Evolutionary conservation across 2,888 invertebrate genomes (phyloP).

Genomic region (Poecilus cupreus): DNA sequence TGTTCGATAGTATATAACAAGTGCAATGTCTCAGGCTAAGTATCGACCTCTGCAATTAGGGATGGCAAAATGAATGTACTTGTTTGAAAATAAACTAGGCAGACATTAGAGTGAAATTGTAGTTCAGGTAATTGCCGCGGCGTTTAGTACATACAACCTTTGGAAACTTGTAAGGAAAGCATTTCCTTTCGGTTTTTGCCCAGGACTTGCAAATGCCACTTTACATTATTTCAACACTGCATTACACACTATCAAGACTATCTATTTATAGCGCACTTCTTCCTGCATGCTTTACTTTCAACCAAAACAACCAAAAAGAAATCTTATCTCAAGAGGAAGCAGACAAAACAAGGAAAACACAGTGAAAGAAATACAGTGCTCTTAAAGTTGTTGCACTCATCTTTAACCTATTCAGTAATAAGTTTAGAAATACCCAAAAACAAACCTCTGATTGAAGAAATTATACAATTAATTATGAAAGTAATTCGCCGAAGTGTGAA

Average conservation of each 20-base stretch:
- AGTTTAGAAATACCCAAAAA: too few species aligned
- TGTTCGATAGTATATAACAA: slow-evolving; percentile 53
- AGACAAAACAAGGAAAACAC: neutral
- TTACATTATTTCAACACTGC: neutral
- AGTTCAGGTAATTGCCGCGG: slow-evolving; percentile 50
- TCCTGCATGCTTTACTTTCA: neutral
- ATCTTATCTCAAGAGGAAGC: neutral
- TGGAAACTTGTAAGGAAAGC: slow-evolving; percentile 47
- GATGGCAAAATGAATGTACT: slow-evolving; percentile 54
- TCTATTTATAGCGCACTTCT: slow-evolving; percentile 7
- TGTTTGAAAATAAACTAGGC: slow-evolving; percentile 57
- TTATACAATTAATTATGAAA: too few species aligned
- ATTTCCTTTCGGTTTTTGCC: slow-evolving; percentile 36
- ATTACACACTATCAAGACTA: neutral
- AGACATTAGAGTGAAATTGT: slow-evolving; percentile 55
- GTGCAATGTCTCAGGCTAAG: slow-evolving; percentile 52
- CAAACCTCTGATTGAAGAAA: too few species aligned
- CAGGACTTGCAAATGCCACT: neutral
- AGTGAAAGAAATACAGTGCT: too few species aligned
- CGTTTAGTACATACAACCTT: slow-evolving; percentile 23
- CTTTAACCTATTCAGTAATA: too few species aligned
- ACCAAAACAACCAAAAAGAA: neutral
- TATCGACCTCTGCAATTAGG: slow-evolving; percentile 56
- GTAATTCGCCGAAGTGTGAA: too few species aligned
- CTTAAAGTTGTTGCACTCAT: too few species aligned